A percentile compares a stretch with the other conserved stretches of the same genome.
These are phyloP conservation scores for Nixonia krombeini DNA, from an alignment of 1,140 invertebrate species.

Conservation along the genomic window DNA sequence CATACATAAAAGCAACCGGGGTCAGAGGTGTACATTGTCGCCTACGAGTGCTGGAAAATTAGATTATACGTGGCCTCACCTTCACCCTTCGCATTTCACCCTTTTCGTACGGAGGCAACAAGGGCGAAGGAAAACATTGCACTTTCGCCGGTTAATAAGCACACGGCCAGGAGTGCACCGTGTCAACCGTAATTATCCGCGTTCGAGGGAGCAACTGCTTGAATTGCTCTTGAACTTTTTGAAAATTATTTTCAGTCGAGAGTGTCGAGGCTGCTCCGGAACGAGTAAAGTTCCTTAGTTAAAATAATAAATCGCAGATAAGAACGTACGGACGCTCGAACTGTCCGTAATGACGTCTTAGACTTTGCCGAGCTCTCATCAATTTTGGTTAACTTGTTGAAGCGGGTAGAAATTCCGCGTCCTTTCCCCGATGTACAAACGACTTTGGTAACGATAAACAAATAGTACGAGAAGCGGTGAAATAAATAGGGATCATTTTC, in stretches of 20 bases:
- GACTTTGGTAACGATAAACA: constrained; percentile 20
- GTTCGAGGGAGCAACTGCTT: constrained; percentile 4
- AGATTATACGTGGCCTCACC: constrained; percentile 57
- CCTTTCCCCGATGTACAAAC: no score
- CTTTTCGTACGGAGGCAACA: constrained; percentile 13
- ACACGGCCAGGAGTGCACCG: constrained; percentile 3
- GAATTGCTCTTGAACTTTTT: not conserved
- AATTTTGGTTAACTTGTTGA: no score
- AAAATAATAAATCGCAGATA: no score
- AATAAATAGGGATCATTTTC: constrained; percentile 19
- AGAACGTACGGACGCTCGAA: no score
- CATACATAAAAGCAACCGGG: constrained; percentile 31
- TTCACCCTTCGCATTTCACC: constrained; percentile 42
- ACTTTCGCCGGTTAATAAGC: constrained; percentile 32
- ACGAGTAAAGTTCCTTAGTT: no score
- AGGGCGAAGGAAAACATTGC: constrained; percentile 43
- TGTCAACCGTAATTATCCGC: constrained; percentile 17
- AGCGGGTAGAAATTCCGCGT: no score
- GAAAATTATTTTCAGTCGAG: constrained; percentile 14
- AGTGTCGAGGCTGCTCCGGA: no score
- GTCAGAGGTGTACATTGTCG: constrained; percentile 50
- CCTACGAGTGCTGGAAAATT: constrained; percentile 60
- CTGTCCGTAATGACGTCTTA: no score
- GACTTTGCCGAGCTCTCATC: no score
- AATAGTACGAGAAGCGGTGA: not conserved